These are phyloP conservation scores for Gymnoscopelus braueri DNA, from an alignment of 2,797 vertebrate genomes.

Conservation along the genomic window DNA sequence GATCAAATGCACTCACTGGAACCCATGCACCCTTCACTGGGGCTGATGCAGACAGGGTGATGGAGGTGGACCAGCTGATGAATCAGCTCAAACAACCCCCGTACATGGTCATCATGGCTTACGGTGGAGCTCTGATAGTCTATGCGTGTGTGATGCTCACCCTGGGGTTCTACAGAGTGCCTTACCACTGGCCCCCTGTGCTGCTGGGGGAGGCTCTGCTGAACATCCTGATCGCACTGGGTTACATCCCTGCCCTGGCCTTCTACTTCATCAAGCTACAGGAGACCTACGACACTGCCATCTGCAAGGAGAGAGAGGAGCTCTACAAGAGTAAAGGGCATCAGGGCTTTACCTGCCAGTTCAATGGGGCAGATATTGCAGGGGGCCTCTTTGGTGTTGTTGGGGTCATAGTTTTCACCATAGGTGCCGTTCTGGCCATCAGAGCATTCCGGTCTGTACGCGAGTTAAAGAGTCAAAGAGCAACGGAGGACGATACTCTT, in stretches of 20 bases:
- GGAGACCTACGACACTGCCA: conserved; percentile 78
- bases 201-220: conserved; percentile 84
- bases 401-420: conserved; percentile 74
- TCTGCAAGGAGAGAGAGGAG: conserved; percentile 87
- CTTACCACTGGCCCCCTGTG: conserved; percentile 81
- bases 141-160: conserved; percentile 76
- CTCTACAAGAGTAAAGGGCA: conserved; percentile 92
- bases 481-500: conserved; percentile 50
- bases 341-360: conserved; percentile 85
- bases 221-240: conserved; percentile 73
- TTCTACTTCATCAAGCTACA: conserved; percentile 86
- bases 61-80: conserved; percentile 85
- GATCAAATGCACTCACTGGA: conserved; percentile 73
- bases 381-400: conserved; percentile 82
- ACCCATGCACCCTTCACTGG: conserved; percentile 76
- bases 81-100: conserved; percentile 86
- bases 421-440: conserved; percentile 81
- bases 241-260: conserved; percentile 85
- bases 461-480: conserved; percentile 70
- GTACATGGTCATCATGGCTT: conserved; percentile 86
- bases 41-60: conserved; percentile 83
- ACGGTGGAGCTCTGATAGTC: conserved; percentile 82
- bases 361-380: conserved; percentile 88
- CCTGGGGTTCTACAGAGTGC: conserved; percentile 81
- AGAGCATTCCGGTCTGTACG: conserved; percentile 80